phyloP scores from a whole-genome alignment of 2,797 vertebrate species.

The Pseudochirops corinnae region DNA sequence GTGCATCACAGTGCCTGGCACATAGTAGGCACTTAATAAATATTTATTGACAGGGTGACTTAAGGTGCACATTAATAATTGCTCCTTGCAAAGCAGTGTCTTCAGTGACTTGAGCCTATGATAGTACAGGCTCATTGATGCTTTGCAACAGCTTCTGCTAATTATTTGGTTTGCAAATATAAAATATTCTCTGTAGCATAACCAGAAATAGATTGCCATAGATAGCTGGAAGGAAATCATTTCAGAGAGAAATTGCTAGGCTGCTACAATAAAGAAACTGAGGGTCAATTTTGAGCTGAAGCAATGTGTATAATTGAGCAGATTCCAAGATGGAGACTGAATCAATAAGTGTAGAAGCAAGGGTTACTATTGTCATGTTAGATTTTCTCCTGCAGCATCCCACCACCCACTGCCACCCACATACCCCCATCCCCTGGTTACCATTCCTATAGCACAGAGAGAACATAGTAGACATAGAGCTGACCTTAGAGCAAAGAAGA shows the following conservation, averaged over 20 bases:
- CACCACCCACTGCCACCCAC: neutral
- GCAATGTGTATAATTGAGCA: neutral
- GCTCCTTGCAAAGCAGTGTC: neutral
- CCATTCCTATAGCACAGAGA: neutral
- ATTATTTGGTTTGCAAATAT: conserved; percentile 74
- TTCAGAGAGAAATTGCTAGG: conserved; percentile 53
- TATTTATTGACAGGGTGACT: neutral
- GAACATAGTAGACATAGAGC: neutral
- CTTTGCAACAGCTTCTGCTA: conserved; percentile 50
- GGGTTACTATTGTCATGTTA: neutral
- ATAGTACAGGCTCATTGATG: neutral
- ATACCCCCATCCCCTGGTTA: neutral
- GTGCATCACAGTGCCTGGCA: neutral
- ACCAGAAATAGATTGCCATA: conserved; percentile 63
- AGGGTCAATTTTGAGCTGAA: neutral
- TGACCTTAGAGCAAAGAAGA: neutral
- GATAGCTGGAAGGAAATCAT: conserved; percentile 56
- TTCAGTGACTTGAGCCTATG: neutral
- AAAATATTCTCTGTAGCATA: conserved; percentile 61
- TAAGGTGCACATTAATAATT: neutral
- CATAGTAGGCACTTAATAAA: neutral
- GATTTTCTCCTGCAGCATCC: neutral
- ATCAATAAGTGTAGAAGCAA: conserved; percentile 6
- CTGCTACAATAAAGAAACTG: conserved; percentile 31
- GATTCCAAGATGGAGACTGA: conserved; percentile 8